Conservation (phyloP, 1,140 invertebrate genomes). For the Drosophila parvula region DNA sequence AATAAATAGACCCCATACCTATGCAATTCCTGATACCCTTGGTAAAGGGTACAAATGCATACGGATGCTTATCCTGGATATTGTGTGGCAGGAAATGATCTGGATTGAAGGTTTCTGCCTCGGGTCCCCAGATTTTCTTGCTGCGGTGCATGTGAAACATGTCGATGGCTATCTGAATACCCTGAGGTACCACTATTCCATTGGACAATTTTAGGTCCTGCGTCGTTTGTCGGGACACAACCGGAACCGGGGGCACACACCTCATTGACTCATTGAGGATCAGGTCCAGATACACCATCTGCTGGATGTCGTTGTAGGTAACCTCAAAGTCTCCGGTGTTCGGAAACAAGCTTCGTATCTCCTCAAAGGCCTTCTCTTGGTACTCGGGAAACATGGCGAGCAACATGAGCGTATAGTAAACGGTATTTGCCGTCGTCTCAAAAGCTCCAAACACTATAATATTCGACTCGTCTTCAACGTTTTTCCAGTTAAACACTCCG, state of each 20-base stretch:
- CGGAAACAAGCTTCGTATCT: conserved; percentile 87
- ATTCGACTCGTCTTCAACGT: conserved; percentile 77
- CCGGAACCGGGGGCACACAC: conserved; percentile 75
- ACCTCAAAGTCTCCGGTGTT: conserved; percentile 79
- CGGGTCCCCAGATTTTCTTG: conserved; percentile 67
- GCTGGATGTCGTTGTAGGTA: conserved; percentile 85
- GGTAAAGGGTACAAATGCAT: conserved; percentile 76
- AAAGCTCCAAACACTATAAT: conserved; percentile 77
- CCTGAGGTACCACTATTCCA: conserved; percentile 59
- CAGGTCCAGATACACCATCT: conserved; percentile 88
- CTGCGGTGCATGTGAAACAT: conserved; percentile 71
- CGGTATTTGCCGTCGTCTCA: conserved; percentile 77
- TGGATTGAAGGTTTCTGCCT: conserved; percentile 75
- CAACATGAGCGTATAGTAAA: conserved; percentile 65
- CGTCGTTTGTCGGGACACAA: conserved; percentile 65
- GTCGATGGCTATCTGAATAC: conserved; percentile 55
- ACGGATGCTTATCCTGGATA: conserved; percentile 63
- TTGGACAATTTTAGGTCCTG: conserved; percentile 63
- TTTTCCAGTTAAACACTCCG: conserved; percentile 62
- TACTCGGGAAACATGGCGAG: conserved; percentile 78
- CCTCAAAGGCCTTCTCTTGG: conserved; percentile 87
- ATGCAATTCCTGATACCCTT: conserved; percentile 79
- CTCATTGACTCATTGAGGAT: conserved; percentile 88
- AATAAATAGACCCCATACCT: conserved; percentile 41
- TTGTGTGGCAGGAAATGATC: conserved; percentile 73